Evolutionary conservation across 2,888 invertebrate species (phyloP).

Genomic region (Oxyteleia sp.): DNA sequence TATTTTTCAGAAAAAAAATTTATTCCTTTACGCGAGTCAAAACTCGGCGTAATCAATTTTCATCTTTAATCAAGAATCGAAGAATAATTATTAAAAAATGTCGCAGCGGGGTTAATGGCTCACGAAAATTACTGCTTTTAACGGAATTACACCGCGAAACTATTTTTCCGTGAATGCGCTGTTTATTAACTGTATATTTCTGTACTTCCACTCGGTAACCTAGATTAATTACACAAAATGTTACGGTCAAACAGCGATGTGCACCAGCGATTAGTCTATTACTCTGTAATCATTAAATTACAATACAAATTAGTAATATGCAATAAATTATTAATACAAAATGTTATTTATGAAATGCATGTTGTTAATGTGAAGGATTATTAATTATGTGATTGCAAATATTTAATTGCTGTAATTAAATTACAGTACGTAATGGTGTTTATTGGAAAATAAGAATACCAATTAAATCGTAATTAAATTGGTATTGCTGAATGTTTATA

Average conservation of each 20-base stretch:
- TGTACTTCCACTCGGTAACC: background rate
- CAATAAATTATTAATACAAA: background rate
- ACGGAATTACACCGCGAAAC: background rate
- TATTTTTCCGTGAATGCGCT: background rate
- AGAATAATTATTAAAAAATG: background rate
- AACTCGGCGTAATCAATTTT: background rate
- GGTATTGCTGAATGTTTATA: too few relatives aligned
- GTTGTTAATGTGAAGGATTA: too few relatives aligned
- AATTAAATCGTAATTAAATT: too few relatives aligned
- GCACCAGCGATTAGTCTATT: background rate
- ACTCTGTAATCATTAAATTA: background rate
- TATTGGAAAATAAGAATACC: too few relatives aligned
- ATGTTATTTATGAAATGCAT: background rate
- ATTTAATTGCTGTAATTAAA: too few relatives aligned
- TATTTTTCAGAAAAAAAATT: constrained; percentile 13
- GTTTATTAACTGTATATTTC: background rate
- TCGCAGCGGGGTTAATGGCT: background rate
- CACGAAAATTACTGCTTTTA: background rate
- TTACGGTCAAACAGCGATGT: background rate
- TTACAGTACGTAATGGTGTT: too few relatives aligned
- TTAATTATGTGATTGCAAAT: too few relatives aligned
- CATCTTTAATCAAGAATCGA: background rate
- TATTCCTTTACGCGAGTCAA: constrained; percentile 3
- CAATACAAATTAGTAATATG: background rate
- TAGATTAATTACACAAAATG: background rate